Conservation (phyloP, 2,797 vertebrate genomes). For the Alca torda region DNA sequence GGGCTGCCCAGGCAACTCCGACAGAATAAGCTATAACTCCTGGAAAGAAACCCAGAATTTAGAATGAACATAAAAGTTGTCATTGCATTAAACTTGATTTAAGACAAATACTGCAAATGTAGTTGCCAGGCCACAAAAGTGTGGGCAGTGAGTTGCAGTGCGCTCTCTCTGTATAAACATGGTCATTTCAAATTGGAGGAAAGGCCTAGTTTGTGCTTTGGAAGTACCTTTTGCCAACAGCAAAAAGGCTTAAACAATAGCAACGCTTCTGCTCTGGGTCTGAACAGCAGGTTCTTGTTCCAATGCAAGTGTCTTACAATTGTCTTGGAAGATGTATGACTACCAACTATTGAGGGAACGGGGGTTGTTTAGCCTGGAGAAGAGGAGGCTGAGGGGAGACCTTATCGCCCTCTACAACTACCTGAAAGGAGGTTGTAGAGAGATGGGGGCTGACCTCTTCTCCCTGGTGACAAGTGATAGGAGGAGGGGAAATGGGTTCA, state of each 20-base stretch:
- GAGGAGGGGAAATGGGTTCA: too few relatives aligned
- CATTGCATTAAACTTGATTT: neutral
- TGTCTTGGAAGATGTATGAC: neutral
- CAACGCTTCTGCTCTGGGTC: neutral
- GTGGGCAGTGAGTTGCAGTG: neutral
- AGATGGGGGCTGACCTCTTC: too few relatives aligned
- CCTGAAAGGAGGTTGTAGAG: too few relatives aligned
- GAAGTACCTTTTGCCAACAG: neutral
- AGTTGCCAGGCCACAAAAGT: neutral
- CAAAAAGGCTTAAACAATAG: neutral
- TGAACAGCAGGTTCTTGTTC: neutral
- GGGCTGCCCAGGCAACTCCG: conserved; percentile 94
- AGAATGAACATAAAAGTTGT: neutral
- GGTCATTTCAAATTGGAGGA: neutral
- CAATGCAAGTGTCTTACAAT: neutral
- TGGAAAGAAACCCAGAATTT: conserved; percentile 57
- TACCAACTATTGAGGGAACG: neutral
- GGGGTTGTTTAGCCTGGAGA: too few relatives aligned
- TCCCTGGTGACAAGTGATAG: too few relatives aligned
- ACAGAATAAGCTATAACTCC: conserved; percentile 95
- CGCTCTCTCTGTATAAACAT: neutral
- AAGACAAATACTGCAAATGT: neutral
- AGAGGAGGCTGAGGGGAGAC: too few relatives aligned
- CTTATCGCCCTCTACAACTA: too few relatives aligned
- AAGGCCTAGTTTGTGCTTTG: neutral